Conservation (phyloP, 1,140 invertebrate species). For the Palaemon carinicauda region DNA sequence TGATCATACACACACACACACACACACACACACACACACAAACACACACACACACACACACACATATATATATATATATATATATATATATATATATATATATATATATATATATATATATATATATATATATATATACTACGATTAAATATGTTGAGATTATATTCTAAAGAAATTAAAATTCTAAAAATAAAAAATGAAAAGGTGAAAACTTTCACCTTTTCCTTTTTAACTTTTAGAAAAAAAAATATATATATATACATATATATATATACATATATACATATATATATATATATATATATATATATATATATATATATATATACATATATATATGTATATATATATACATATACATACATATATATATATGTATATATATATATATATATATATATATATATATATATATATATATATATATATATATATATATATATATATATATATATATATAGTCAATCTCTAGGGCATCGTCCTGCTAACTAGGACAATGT, state of each 20-base stretch:
- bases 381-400: not conserved
- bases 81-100: constrained; percentile 4
- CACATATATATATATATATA: constrained; percentile 1
- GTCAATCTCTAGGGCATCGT: no score
- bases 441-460: not conserved
- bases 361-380: not conserved
- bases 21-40: not conserved
- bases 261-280: not conserved
- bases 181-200: no score
- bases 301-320: constrained; percentile 5
- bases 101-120: constrained; percentile 9
- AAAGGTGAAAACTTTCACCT: no score
- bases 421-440: constrained; percentile 1
- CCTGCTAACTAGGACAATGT: no score
- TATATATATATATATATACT: not conserved
- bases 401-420: constrained; percentile 5
- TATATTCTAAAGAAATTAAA: no score
- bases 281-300: not conserved
- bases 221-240: no score
- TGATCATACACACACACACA: no score
- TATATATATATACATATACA: not conserved
- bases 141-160: not conserved
- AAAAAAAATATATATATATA: not conserved
- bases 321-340: not conserved
- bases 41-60: not conserved